Conservation (phyloP, 2,888 invertebrate genomes). For the Digitonthophagus gazella region DNA sequence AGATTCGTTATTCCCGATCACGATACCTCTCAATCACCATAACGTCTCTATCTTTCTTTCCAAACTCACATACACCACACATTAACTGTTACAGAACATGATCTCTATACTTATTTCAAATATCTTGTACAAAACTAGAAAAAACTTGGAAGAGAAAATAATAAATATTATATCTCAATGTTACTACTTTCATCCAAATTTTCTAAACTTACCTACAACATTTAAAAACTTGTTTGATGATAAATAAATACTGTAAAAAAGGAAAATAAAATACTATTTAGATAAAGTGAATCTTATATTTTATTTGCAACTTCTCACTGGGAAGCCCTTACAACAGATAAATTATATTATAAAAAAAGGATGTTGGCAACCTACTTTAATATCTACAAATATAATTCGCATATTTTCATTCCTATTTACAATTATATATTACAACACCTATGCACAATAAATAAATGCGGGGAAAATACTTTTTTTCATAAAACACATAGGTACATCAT, state of each 20-base stretch:
- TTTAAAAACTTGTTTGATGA: too few relatives aligned
- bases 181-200: too few relatives aligned
- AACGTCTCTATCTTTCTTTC: conserved; percentile 4
- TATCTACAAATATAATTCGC: conserved; percentile 16
- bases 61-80: not conserved
- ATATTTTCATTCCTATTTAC: conserved; percentile 25
- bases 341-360: conserved; percentile 1
- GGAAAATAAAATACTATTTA: not conserved
- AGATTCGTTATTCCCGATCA: conserved; percentile 1
- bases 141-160: too few relatives aligned
- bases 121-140: too few relatives aligned
- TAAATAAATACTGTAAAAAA: too few relatives aligned
- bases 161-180: too few relatives aligned
- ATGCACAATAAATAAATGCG: conserved; percentile 28
- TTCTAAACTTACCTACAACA: too few relatives aligned
- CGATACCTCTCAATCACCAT: not conserved
- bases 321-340: conserved; percentile 13
- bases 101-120: too few relatives aligned
- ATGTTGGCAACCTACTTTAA: conserved; percentile 11
- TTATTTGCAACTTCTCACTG: not conserved
- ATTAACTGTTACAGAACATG: too few relatives aligned
- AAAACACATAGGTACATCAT: conserved; percentile 20
- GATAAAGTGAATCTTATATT: not conserved
- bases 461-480: conserved; percentile 14
- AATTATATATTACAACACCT: conserved; percentile 28